phyloP scores from a whole-genome alignment of 2,888 invertebrate genomes.

The Tetropium fuscum region DNA sequence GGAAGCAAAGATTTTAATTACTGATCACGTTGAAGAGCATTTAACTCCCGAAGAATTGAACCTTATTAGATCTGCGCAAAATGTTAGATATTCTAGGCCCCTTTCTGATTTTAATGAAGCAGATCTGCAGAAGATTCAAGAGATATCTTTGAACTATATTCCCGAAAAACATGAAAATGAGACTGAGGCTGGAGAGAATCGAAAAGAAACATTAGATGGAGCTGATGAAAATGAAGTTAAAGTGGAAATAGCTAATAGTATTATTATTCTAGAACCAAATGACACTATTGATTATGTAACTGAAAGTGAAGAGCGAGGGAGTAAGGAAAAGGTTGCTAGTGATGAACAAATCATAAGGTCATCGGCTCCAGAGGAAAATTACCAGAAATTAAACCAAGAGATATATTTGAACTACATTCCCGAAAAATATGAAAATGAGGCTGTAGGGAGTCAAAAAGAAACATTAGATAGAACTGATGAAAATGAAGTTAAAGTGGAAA shows the following conservation, averaged over 20 bases:
- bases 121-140: slow-evolving; percentile 52
- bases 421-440: neutral
- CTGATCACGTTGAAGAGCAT: neutral
- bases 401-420: slow-evolving; percentile 43
- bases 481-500: too few species aligned
- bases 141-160: slow-evolving; percentile 44
- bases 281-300: neutral
- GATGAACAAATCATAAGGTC: too few species aligned
- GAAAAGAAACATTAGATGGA: neutral
- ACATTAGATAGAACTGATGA: too few species aligned
- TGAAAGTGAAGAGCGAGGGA: neutral
- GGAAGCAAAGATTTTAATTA: neutral
- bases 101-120: slow-evolving; percentile 55
- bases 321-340: neutral
- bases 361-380: too few species aligned
- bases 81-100: slow-evolving; percentile 40
- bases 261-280: too few species aligned
- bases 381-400: too few species aligned
- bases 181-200: neutral
- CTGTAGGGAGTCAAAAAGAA: neutral
- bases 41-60: slow-evolving; percentile 40
- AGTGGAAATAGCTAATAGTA: too few species aligned
- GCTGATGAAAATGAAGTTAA: too few species aligned
- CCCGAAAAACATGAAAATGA: neutral
- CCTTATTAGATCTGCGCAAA: slow-evolving; percentile 30